These are phyloP conservation scores for Habroteleia sp. DNA, from an alignment of 2,888 invertebrate species.

Conservation along the genomic window DNA sequence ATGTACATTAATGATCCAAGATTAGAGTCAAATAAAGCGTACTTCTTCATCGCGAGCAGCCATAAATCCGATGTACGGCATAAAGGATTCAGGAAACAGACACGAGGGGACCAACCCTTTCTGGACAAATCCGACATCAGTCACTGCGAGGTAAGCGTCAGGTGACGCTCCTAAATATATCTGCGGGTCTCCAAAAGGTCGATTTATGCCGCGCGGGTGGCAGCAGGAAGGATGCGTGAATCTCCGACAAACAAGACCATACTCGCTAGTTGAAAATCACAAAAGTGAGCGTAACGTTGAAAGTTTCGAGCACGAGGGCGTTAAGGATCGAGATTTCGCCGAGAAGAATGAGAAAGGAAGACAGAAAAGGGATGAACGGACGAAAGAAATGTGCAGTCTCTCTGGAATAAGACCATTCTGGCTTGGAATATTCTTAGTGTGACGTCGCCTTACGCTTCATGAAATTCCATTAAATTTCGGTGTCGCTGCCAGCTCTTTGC, in stretches of 20 bases:
- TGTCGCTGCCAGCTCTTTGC: constrained; percentile 51
- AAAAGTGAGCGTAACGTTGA: constrained; percentile 41
- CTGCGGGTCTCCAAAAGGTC: constrained; percentile 25
- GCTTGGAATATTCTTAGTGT: constrained; percentile 36
- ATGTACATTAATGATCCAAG: constrained; percentile 61
- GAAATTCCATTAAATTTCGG: constrained; percentile 61
- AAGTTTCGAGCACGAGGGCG: constrained; percentile 44
- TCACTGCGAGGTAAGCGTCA: constrained; percentile 48
- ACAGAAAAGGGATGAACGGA: constrained; percentile 13
- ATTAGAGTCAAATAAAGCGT: constrained; percentile 63
- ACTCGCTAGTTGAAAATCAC: constrained; percentile 34
- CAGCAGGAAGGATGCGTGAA: constrained; percentile 22
- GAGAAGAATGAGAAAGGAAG: constrained; percentile 11
- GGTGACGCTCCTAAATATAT: constrained; percentile 55
- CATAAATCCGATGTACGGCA: constrained; percentile 56
- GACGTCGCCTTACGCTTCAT: constrained; percentile 51
- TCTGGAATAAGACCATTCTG: constrained; percentile 30
- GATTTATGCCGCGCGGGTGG: constrained; percentile 45
- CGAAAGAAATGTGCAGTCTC: constrained; percentile 48
- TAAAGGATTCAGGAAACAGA: constrained; percentile 51
- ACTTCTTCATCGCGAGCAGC: constrained; percentile 56
- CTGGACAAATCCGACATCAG: constrained; percentile 53
- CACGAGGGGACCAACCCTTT: constrained; percentile 58
- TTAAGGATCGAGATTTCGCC: constrained; percentile 30
- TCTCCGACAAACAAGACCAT: constrained; percentile 8